phyloP scores from a whole-genome alignment of 2,797 vertebrate genomes.

The Enteromius argenteus region DNA sequence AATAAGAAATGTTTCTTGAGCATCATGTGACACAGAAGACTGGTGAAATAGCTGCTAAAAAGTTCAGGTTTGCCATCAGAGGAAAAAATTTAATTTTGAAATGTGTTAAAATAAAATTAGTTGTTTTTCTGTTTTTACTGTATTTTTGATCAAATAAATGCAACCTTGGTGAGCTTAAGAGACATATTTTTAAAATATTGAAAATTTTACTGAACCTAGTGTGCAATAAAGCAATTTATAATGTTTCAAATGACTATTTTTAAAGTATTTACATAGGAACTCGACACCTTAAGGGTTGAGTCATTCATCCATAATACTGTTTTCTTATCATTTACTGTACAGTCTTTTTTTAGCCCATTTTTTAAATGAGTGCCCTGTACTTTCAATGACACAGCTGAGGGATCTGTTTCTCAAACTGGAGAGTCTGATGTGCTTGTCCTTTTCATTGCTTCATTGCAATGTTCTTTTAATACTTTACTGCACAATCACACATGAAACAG shows the following conservation, averaged over 20 bases:
- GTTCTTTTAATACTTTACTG: not conserved
- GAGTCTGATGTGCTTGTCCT: conserved; percentile 2
- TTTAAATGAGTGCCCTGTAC: not conserved
- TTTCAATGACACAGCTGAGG: not conserved
- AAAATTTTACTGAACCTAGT: not conserved
- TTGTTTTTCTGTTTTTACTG: not conserved
- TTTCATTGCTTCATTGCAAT: not conserved
- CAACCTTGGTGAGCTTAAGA: not conserved
- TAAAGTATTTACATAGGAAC: not conserved
- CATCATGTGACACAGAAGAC: not conserved
- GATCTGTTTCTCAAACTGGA: not conserved
- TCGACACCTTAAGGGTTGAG: not conserved
- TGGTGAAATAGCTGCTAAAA: not conserved
- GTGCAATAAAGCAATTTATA: too few species aligned
- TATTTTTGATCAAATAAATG: not conserved
- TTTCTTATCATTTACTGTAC: not conserved
- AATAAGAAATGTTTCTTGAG: not conserved
- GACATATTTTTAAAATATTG: too few species aligned
- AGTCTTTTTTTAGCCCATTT: not conserved
- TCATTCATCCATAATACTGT: not conserved
- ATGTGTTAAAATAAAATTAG: not conserved
- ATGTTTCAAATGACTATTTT: not conserved
- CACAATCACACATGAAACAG: not conserved
- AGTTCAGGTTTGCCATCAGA: not conserved
- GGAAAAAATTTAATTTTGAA: not conserved